phyloP scores from a whole-genome alignment of 2,888 invertebrate genomes.

The Biston stratarius region DNA sequence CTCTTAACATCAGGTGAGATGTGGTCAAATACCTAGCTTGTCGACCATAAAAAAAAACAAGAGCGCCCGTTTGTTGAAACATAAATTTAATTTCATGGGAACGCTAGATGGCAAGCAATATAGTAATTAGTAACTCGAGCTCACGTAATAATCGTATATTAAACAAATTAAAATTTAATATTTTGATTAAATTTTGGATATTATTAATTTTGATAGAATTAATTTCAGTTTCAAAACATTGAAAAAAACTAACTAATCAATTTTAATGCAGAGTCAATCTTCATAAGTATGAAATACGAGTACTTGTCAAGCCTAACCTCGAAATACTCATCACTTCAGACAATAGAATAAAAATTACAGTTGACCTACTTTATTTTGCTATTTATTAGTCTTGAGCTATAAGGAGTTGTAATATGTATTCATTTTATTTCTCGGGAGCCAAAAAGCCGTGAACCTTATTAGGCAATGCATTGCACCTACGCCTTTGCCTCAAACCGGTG shows the following conservation, averaged over 20 bases:
- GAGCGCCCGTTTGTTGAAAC: no score
- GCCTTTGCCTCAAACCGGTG: conserved; percentile 25
- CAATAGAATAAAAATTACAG: conserved; percentile 54
- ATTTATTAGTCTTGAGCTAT: conserved; percentile 41
- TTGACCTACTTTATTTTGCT: conserved; percentile 58
- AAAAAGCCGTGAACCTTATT: conserved; percentile 25
- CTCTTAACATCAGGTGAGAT: no score
- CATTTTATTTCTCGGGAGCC: conserved; percentile 9
- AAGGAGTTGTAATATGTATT: conserved; percentile 24
- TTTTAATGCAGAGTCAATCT: conserved; percentile 34
- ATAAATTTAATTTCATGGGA: no score
- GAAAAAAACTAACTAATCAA: not conserved
- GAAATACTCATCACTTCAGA: conserved; percentile 48
- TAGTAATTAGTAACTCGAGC: no score
- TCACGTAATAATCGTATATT: no score
- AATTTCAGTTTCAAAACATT: no score
- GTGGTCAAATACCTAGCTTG: no score
- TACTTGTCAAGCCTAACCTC: conserved; percentile 45
- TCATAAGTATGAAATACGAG: conserved; percentile 27
- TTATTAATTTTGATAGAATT: no score
- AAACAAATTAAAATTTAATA: no score
- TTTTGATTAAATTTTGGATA: no score
- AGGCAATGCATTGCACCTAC: conserved; percentile 40
- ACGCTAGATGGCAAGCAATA: no score
- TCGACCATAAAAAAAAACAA: no score